Base-by-base conservation (phyloP, 2,888 invertebrate species). In the Melinaea menophilus region DNA sequence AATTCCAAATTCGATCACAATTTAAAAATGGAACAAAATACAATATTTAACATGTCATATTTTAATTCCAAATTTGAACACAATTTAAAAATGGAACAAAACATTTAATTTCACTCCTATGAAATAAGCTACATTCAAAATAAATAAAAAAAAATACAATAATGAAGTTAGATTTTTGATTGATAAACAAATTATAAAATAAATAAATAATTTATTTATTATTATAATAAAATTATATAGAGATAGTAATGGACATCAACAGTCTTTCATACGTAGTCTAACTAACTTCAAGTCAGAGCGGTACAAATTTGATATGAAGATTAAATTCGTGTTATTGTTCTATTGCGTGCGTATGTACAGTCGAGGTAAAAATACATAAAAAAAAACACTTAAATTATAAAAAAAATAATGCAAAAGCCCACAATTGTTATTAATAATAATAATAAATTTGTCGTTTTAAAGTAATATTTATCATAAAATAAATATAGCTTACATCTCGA, bases 251-350 rank as follows among this genome's bases (percentile, higher is more conserved):
- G 74, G 75, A 75, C 72, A 75, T 79, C 77, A 81, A 78, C 78
- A 79, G 78, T 81, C 80, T 81, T 76, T 72, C 79, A 78, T 75
- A 79, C 73, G 71, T 67, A 71, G 65, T 74, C 70, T 71, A 72
- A 71, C 65, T 67, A 70, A 63, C 58, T 61, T 22, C 61, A 63
- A 67, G 59, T 63, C 46, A 51, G 63, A 64, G 64, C 63, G 35
- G 56, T 65, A 95, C 90, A 91, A 79, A 82, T 78, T 73, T 84
- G 85, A 85, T 85, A 85, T 86, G 85, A 81, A 72, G 77, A 74
- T 79, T 84, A 85, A 84, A 86, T 86, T 85, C 84, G 84, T 80
- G 74, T 74, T 62, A 69, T 64, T 58, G 58, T 56, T 56, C 57
- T 33, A n/a, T 66, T 45, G 31, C 33, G 33, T 48, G 55, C 54